Conservation (phyloP, 2,797 vertebrate species). For the Notamacropus eugenii region DNA sequence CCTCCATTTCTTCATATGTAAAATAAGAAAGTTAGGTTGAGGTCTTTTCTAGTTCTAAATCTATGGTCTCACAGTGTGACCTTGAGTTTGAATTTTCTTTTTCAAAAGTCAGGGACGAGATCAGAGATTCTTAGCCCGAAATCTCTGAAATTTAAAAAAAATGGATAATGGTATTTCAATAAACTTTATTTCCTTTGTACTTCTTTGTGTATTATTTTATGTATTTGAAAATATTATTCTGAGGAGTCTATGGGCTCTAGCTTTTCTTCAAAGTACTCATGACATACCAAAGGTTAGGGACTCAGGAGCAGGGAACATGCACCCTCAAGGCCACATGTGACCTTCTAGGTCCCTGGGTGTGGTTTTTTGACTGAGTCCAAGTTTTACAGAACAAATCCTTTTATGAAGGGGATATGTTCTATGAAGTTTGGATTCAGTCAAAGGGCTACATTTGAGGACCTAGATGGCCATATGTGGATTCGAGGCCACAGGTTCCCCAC, state of each 20-base stretch:
- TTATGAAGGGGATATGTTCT: no score
- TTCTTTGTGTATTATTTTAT: not conserved
- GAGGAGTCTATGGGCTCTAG: not conserved
- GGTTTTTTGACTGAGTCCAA: no score
- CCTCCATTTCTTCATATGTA: not conserved
- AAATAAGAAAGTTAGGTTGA: not conserved
- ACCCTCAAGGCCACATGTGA: no score
- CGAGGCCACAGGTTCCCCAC: no score
- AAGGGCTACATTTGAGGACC: no score
- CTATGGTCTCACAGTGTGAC: not conserved
- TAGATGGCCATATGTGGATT: no score
- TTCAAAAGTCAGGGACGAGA: not conserved
- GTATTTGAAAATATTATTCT: not conserved
- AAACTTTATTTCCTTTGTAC: not conserved
- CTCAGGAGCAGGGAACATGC: no score
- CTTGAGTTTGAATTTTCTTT: not conserved
- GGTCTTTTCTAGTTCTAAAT: not conserved
- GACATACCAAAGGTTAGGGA: not conserved
- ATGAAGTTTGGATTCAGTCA: no score
- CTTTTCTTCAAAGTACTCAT: not conserved
- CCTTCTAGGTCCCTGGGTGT: no score
- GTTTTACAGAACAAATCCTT: no score
- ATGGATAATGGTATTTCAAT: not conserved
- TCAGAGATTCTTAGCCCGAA: not conserved
- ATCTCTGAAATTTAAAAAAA: not conserved